Percentiles rank a stretch among this genome's conserved stretches.
Conservation (phyloP, 2,113 vertebrate genomes). For the Cyrtonyx montezumae region DNA sequence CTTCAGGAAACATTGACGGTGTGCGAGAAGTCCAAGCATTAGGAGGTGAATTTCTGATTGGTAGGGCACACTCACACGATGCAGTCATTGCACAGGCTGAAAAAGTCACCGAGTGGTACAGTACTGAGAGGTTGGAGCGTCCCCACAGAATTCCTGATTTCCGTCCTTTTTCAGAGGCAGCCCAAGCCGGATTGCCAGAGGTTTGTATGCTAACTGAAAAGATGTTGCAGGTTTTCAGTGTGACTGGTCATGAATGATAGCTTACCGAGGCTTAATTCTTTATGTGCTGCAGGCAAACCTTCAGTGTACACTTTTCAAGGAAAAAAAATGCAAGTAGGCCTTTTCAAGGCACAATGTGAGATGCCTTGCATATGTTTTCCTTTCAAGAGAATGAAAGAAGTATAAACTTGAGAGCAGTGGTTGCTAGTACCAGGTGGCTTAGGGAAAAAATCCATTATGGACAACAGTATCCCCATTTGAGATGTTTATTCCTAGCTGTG, state of each 20-base stretch:
- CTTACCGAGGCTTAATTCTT: background rate
- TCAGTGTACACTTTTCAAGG: background rate
- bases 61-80: accelerated
- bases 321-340: background rate
- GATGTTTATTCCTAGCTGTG: background rate
- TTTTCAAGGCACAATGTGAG: background rate
- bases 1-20: background rate
- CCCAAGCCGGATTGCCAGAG: background rate
- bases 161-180: background rate
- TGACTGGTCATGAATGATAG: background rate
- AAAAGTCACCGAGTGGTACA: background rate
- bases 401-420: background rate
- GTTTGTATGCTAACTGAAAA: background rate
- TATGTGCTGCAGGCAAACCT: background rate
- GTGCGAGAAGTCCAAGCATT: background rate
- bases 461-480: background rate
- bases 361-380: background rate
- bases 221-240: background rate
- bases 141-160: background rate
- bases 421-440: background rate
- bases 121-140: background rate
- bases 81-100: background rate
- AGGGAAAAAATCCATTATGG: background rate
- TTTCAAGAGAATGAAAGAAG: background rate
- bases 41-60: background rate